Conservation (phyloP, 2,113 vertebrate species). For the Myiagra hebetior region DNA sequence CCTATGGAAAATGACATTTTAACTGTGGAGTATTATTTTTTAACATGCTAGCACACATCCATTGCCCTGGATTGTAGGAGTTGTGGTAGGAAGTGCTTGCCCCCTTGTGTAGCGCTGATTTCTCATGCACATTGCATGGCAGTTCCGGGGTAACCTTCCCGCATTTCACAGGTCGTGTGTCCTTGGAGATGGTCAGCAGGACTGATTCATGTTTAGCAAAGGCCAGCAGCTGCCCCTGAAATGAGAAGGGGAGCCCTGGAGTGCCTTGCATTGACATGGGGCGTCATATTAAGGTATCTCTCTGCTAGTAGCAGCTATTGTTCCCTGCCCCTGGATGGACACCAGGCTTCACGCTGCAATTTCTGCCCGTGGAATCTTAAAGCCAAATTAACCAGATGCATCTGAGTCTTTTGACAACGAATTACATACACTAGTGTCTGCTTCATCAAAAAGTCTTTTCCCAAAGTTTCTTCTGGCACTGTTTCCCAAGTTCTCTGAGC, state of each 20-base stretch:
- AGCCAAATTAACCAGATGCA: neutral
- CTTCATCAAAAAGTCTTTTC: neutral
- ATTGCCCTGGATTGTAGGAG: neutral
- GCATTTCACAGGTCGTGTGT: neutral
- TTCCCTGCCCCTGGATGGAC: neutral
- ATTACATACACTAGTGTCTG: neutral
- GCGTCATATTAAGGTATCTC: neutral
- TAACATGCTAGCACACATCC: neutral
- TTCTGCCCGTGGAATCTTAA: neutral
- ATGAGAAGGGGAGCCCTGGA: neutral
- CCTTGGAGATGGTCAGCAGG: neutral
- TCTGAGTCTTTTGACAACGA: neutral
- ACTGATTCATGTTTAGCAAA: neutral
- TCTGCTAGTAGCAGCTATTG: neutral
- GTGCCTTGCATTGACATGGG: neutral
- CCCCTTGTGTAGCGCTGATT: neutral
- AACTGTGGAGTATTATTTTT: conserved; percentile 38
- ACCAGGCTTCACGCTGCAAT: neutral
- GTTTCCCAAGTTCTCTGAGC: neutral
- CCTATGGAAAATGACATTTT: conserved; percentile 64
- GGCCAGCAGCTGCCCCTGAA: neutral
- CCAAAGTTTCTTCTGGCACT: neutral
- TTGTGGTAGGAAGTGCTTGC: conserved; percentile 37
- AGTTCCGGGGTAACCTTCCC: neutral
- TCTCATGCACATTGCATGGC: conserved; percentile 56